Percentiles rank a stretch among this genome's conserved stretches.
Conservation (phyloP, 2,888 invertebrate species). For the Trachelus tabidus region DNA sequence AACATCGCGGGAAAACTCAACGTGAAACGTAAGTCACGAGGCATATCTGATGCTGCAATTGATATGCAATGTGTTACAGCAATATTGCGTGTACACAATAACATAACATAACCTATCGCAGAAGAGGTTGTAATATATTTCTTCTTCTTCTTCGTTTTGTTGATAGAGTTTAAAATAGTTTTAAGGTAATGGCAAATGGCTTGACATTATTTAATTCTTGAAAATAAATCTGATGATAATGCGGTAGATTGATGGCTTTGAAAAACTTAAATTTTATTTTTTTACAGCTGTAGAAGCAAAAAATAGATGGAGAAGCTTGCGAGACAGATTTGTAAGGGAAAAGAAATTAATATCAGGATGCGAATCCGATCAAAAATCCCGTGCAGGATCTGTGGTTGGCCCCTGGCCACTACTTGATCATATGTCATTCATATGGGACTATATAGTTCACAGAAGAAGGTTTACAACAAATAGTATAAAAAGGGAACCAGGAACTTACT, state of each 20-base stretch:
- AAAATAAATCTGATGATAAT: too few species aligned
- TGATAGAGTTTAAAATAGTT: neutral
- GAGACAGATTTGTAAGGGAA: slow-evolving; percentile 18
- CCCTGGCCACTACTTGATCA: slow-evolving; percentile 20
- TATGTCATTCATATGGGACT: slow-evolving; percentile 21
- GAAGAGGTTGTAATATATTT: neutral
- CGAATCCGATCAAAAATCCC: slow-evolving; percentile 9
- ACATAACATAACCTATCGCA: slow-evolving; percentile 1
- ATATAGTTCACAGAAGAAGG: slow-evolving; percentile 16
- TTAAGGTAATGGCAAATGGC: too few species aligned
- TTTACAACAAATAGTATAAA: slow-evolving; percentile 14
- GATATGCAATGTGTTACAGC: too few species aligned
- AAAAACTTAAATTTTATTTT: neutral
- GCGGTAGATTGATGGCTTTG: neutral
- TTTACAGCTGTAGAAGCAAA: slow-evolving; percentile 14
- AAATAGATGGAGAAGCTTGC: slow-evolving; percentile 17
- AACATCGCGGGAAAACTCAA: slow-evolving; percentile 16
- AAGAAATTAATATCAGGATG: slow-evolving; percentile 17
- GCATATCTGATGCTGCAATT: slow-evolving; percentile 1
- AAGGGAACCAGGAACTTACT: slow-evolving; percentile 10
- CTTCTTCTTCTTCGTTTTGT: neutral
- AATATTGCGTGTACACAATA: neutral
- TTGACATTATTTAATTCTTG: too few species aligned
- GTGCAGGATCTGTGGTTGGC: neutral
- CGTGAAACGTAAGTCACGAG: slow-evolving; percentile 19